These are phyloP conservation scores for Rambutsinella grinnellia DNA, from an alignment of 2,888 invertebrate species.

Conservation along the genomic window DNA sequence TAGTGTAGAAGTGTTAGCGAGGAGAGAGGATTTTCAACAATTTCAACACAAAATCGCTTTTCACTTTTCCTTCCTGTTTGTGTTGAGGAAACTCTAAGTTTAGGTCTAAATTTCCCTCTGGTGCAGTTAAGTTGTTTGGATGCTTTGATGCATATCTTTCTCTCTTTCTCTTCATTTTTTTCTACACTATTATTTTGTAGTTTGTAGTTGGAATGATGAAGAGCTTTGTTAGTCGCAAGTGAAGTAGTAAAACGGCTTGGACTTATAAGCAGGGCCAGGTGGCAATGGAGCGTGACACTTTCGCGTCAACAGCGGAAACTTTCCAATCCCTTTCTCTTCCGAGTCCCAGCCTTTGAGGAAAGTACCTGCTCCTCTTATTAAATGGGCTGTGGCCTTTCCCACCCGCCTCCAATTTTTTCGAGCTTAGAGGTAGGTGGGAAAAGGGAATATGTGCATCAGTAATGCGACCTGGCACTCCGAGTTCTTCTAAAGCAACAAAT, in stretches of 20 bases:
- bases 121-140: constrained; percentile 32
- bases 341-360: background rate
- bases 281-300: constrained; percentile 53
- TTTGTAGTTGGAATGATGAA: constrained; percentile 24
- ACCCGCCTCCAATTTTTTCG: background rate
- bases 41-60: background rate
- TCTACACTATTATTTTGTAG: constrained; percentile 1
- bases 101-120: constrained; percentile 32
- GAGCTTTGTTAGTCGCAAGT: constrained; percentile 20
- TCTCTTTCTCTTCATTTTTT: background rate
- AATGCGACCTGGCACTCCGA: too few species aligned
- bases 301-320: constrained; percentile 51
- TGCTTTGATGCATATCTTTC: constrained; percentile 37
- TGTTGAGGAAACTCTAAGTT: constrained; percentile 9
- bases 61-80: constrained; percentile 5
- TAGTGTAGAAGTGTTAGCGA: background rate
- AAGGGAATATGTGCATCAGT: background rate
- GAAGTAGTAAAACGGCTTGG: background rate
- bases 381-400: background rate
- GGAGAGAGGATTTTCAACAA: too few species aligned
- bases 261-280: constrained; percentile 24
- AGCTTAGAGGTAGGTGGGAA: too few species aligned
- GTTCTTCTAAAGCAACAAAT: constrained; percentile 39
- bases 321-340: constrained; percentile 34
- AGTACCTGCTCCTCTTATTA: constrained; percentile 25